Evolutionary conservation across 1,140 invertebrate species (phyloP).

Genomic region (Coptotermes formosanus): DNA sequence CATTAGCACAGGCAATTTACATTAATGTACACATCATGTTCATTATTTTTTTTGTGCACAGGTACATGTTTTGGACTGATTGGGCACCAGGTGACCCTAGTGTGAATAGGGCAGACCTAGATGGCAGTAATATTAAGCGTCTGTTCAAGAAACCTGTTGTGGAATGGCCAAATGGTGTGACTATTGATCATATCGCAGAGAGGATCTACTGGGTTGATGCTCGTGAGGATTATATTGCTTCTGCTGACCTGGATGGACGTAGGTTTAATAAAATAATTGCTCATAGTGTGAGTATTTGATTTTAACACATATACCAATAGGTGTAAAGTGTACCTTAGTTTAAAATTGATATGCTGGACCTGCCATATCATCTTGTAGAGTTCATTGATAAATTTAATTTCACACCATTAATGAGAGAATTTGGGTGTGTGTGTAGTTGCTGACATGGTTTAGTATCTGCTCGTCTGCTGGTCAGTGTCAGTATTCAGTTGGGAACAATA

Average conservation of each 20-base stretch:
- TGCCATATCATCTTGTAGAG: not conserved
- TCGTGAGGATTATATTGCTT: slow-evolving; percentile 79
- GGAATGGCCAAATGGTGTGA: slow-evolving; percentile 85
- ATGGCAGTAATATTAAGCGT: slow-evolving; percentile 71
- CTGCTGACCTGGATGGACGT: slow-evolving; percentile 78
- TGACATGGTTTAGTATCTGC: too few relatives aligned
- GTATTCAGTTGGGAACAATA: too few relatives aligned
- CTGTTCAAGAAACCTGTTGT: slow-evolving; percentile 67
- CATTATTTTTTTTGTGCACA: slow-evolving; percentile 30
- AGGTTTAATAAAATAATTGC: slow-evolving; percentile 69
- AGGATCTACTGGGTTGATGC: slow-evolving; percentile 88
- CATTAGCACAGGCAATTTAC: too few relatives aligned
- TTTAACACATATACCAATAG: slow-evolving; percentile 21
- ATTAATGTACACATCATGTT: too few relatives aligned
- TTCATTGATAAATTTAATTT: too few relatives aligned
- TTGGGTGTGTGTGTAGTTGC: too few relatives aligned
- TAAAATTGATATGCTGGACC: not conserved
- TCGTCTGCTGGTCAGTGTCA: too few relatives aligned
- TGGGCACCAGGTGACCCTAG: slow-evolving; percentile 77
- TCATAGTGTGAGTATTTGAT: slow-evolving; percentile 53
- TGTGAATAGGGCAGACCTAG: slow-evolving; percentile 81
- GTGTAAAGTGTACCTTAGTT: slow-evolving; percentile 3
- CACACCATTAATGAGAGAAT: too few relatives aligned
- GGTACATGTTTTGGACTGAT: slow-evolving; percentile 89
- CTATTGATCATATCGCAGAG: slow-evolving; percentile 78